phyloP scores from a whole-genome alignment of 1,140 invertebrate genomes.

The Archegozetes longisetosus region DNA sequence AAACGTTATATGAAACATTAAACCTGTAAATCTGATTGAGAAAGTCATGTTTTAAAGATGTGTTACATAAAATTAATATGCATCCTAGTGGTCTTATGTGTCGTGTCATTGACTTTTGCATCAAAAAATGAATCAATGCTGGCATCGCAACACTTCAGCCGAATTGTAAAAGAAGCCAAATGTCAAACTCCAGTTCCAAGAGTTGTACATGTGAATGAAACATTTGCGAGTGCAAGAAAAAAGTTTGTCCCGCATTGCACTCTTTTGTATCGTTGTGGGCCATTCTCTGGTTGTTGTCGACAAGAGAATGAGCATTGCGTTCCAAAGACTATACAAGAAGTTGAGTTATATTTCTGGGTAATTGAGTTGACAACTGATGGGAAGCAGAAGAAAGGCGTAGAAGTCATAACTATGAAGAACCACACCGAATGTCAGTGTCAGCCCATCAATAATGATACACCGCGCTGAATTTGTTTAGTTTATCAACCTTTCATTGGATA shows the following conservation, averaged over 20 bases:
- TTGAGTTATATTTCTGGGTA: constrained; percentile 49
- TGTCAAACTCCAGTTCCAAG: constrained; percentile 35
- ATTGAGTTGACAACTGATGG: constrained; percentile 7
- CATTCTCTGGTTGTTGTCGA: constrained; percentile 55
- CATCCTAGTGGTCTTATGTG: no score
- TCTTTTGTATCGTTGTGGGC: constrained; percentile 51
- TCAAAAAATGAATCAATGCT: constrained; percentile 8
- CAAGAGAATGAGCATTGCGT: constrained; percentile 43
- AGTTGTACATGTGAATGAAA: constrained; percentile 40
- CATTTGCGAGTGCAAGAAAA: constrained; percentile 47
- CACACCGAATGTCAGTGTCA: constrained; percentile 54
- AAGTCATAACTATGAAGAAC: constrained; percentile 51
- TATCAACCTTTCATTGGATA: no score
- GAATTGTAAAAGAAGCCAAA: constrained; percentile 9
- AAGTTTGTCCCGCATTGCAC: constrained; percentile 54
- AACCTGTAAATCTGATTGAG: no score
- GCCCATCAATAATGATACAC: constrained; percentile 16
- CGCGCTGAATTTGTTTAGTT: background rate
- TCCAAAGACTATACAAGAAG: constrained; percentile 41
- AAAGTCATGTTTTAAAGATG: no score
- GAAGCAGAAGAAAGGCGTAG: constrained; percentile 28
- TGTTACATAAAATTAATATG: no score
- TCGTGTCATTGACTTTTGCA: background rate
- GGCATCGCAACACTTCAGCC: constrained; percentile 10
- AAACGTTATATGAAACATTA: no score